Conservation (phyloP, 2,113 vertebrate genomes). For the Candoia aspera region DNA sequence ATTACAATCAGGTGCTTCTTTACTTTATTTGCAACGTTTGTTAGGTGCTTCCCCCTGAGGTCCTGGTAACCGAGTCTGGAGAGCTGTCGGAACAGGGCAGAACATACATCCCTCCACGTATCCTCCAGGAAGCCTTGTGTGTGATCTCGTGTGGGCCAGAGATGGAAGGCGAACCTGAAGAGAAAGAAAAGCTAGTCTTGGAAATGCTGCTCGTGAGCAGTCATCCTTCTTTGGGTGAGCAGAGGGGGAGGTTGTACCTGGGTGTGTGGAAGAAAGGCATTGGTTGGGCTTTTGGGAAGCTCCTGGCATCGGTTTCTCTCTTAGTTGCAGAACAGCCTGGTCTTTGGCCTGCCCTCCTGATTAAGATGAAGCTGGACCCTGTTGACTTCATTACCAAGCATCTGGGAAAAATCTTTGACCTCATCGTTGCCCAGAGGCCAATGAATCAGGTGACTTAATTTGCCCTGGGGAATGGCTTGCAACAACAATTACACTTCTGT, state of each 20-base stretch:
- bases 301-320: neutral
- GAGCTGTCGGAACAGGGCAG: constrained; percentile 87
- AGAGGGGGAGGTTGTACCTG: rapidly evolving
- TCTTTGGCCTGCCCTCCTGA: constrained; percentile 86
- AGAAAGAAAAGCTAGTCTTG: constrained; percentile 85
- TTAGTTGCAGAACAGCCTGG: constrained; percentile 80
- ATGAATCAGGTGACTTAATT: constrained; percentile 79
- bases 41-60: constrained; percentile 84
- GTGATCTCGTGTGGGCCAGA: constrained; percentile 82
- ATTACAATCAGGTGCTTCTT: neutral
- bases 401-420: constrained; percentile 82
- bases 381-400: constrained; percentile 86
- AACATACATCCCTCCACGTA: constrained; percentile 78
- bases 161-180: constrained; percentile 75
- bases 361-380: constrained; percentile 87
- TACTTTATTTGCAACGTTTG: neutral
- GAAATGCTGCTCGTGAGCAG: constrained; percentile 87
- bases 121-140: constrained; percentile 85
- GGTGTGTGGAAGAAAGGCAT: neutral
- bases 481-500: neutral
- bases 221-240: constrained; percentile 90
- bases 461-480: neutral
- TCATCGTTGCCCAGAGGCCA: constrained; percentile 75
- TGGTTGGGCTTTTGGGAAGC: neutral
- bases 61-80: constrained; percentile 81